A percentile compares a stretch with the other conserved stretches of the same genome.
phyloP scores from a whole-genome alignment of 2,888 invertebrate genomes.

The Hirtodrosophila confusa region DNA sequence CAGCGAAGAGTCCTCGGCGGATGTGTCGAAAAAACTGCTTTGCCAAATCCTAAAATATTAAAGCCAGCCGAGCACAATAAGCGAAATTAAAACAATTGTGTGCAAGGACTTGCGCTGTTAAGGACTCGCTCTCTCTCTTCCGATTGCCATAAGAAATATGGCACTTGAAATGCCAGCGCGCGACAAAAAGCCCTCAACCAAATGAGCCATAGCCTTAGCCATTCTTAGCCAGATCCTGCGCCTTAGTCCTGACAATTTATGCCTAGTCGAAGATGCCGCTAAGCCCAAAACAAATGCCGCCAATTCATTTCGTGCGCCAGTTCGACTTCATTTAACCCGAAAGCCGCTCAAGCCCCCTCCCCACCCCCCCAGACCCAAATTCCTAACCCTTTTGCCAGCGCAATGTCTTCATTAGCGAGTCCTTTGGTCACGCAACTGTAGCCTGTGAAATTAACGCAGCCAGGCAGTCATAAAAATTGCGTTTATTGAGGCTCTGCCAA shows the following conservation, averaged over 20 bases:
- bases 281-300: conserved; percentile 69
- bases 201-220: conserved; percentile 63
- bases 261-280: conserved; percentile 67
- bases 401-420: conserved; percentile 73
- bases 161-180: conserved; percentile 41
- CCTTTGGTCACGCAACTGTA: conserved; percentile 79
- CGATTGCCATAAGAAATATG: conserved; percentile 71
- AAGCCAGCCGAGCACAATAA: conserved; percentile 72
- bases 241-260: conserved; percentile 66
- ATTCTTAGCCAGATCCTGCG: conserved; percentile 32
- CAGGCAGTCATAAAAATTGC: conserved; percentile 75
- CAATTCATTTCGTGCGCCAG: conserved; percentile 78
- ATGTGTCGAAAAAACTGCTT: conserved; percentile 48
- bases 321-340: conserved; percentile 82
- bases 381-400: conserved; percentile 56
- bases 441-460: conserved; percentile 69
- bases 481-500: conserved; percentile 75
- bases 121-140: conserved; percentile 24
- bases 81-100: conserved; percentile 79
- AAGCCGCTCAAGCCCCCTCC: too few relatives aligned
- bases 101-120: conserved; percentile 44
- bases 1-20: conserved; percentile 43
- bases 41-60: conserved; percentile 75
- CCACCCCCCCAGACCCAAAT: not conserved
- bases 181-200: conserved; percentile 54